These are phyloP conservation scores for Capitella teleta DNA, from an alignment of 1,140 invertebrate genomes.

Conservation along the genomic window DNA sequence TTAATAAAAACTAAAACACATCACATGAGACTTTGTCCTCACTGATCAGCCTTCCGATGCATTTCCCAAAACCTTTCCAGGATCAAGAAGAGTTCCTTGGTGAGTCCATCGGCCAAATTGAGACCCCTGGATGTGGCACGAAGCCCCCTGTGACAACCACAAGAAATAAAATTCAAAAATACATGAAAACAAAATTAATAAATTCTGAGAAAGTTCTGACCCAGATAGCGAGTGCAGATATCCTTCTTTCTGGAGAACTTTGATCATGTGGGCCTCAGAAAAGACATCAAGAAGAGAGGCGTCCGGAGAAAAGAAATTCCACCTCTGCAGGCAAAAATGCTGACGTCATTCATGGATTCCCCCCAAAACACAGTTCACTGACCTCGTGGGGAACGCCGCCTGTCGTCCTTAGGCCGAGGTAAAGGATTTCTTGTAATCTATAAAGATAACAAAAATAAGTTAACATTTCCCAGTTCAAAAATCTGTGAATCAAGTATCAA, in stretches of 20 bases:
- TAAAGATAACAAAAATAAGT: conserved; percentile 4
- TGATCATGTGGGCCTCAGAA: not conserved
- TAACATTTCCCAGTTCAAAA: not conserved
- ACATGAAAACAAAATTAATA: no score
- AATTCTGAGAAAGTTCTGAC: no score
- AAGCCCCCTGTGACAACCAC: no score
- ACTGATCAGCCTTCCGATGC: no score
- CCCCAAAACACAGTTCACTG: conserved; percentile 19
- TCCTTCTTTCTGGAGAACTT: not conserved
- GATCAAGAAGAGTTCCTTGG: no score
- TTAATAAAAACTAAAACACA: no score
- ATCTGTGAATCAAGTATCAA: not conserved
- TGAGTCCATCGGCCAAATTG: no score
- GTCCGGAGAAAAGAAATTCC: not conserved
- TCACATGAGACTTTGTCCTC: no score
- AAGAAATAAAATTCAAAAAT: no score
- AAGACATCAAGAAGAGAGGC: not conserved
- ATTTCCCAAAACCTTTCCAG: no score
- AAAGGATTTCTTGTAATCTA: conserved; percentile 23
- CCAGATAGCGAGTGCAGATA: no score
- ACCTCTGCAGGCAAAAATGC: not conserved
- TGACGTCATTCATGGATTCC: not conserved
- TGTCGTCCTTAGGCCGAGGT: conserved; percentile 18
- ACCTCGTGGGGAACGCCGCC: conserved; percentile 18
- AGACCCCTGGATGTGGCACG: no score